Evolutionary conservation across 2,888 invertebrate genomes (phyloP).

Genomic region (Punctoribates punctum): DNA sequence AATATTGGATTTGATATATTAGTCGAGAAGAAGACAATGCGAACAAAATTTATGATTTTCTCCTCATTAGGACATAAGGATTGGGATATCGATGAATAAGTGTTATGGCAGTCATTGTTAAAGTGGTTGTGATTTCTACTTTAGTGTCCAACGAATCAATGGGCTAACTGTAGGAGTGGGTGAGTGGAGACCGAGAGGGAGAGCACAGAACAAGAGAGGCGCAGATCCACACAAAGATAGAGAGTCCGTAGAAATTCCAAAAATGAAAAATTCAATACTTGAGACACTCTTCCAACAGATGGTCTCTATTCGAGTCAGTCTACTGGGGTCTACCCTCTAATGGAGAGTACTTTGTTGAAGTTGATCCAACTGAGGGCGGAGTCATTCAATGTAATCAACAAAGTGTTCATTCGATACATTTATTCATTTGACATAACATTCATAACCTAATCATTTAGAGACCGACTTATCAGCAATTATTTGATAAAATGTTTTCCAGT

Average conservation of each 20-base stretch:
- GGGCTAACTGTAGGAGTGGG: constrained; percentile 35
- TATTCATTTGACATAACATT: constrained; percentile 23
- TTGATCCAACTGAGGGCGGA: constrained; percentile 23
- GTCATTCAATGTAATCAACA: background rate
- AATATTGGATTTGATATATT: constrained; percentile 23
- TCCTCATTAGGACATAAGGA: background rate
- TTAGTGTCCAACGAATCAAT: constrained; percentile 17
- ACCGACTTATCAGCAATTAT: constrained; percentile 9
- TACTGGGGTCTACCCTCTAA: background rate
- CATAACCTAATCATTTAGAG: constrained; percentile 1
- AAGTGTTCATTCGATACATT: constrained; percentile 29
- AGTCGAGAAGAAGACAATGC: background rate
- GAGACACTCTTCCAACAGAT: constrained; percentile 37
- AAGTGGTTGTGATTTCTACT: constrained; percentile 30
- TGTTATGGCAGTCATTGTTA: constrained; percentile 14
- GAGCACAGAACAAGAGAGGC: constrained; percentile 8
- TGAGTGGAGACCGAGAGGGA: constrained; percentile 31
- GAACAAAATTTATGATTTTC: background rate
- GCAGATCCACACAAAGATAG: constrained; percentile 21
- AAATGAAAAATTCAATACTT: constrained; percentile 6
- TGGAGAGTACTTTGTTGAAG: background rate
- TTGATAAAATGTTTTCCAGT: background rate
- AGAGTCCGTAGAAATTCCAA: background rate
- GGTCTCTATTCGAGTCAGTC: constrained; percentile 19
- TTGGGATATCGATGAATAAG: background rate